These are phyloP conservation scores for Anoplolepis gracilipes DNA, from an alignment of 1,140 invertebrate genomes.

Conservation along the genomic window DNA sequence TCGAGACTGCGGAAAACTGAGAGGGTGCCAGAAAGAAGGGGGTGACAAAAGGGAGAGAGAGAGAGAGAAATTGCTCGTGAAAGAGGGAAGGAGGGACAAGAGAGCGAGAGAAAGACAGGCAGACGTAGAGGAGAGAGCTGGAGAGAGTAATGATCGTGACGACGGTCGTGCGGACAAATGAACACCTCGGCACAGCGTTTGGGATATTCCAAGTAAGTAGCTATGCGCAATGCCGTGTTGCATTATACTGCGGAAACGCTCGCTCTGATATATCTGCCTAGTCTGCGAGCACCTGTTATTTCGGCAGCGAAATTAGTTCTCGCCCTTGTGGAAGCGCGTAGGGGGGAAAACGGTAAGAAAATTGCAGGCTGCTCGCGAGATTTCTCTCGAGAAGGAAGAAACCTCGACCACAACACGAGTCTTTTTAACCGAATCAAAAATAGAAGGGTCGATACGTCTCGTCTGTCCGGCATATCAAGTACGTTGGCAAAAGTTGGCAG, in stretches of 20 bases:
- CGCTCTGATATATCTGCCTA: constrained; percentile 30
- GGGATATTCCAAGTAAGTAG: constrained; percentile 84
- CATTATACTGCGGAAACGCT: constrained; percentile 36
- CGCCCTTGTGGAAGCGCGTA: not conserved
- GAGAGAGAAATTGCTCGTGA: not conserved
- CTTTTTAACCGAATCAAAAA: constrained; percentile 49
- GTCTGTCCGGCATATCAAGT: constrained; percentile 38
- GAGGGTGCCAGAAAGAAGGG: constrained; percentile 15
- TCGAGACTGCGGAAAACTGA: constrained; percentile 47
- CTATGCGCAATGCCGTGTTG: constrained; percentile 43
- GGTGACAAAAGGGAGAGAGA: constrained; percentile 4
- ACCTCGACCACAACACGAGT: constrained; percentile 29
- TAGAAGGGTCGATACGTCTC: constrained; percentile 53
- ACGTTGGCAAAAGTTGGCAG: constrained; percentile 20
- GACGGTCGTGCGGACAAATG: constrained; percentile 80
- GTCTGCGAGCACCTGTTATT: constrained; percentile 19
- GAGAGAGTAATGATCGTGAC: constrained; percentile 78
- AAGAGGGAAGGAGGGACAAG: not conserved
- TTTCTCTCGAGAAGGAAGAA: not conserved
- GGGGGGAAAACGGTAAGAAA: not conserved
- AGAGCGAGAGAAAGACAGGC: constrained; percentile 33
- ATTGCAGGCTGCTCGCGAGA: not conserved
- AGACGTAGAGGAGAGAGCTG: constrained; percentile 52
- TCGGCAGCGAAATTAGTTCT: constrained; percentile 17
- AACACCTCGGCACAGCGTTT: constrained; percentile 83